Evolutionary conservation across 2,888 invertebrate genomes (phyloP), one percentile per base, ranked within the genome.

Genomic region (Heliconius aoede): DNA sequence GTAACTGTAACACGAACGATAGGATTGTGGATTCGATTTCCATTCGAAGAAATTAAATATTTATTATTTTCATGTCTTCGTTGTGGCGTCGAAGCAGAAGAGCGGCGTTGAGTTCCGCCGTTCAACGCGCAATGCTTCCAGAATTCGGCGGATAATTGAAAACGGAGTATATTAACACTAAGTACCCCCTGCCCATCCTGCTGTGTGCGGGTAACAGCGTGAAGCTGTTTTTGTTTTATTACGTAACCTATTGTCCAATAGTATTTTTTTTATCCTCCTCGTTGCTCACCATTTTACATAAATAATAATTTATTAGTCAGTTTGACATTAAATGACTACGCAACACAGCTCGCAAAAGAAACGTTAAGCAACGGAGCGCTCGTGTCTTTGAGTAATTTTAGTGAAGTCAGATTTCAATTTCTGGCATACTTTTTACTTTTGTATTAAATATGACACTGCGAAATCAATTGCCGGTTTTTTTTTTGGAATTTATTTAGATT

Each of bases 341-440:
- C 74, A 74, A 77, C 32, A 69, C 32, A 69, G 21, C 32, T 65
- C 61, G 51, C 36, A 32, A 73, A 77, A 69, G 60, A 76, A 62
- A 72, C 55, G 79, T 79, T 79, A 65, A 73, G 75, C 77, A 79
- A 80, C 55, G 61, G 69, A 79, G 21, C 55, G 72, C 78, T 84
- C 82, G 83, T 82, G 84, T 81, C 80, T 77, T 78, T 77, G 60
- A 80, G 76, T 72, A 82, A 83, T 82, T 80, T 82, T 79, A 76
- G 75, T 76, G 74, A 79, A 74, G 77, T 79, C 74, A 76, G 76
- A 82, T 81, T 82, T 79, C 78, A 77, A 78, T 80, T 79, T 69
- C 76, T 69, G 78, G 78, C 79, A 81, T 80, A 81, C 81, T 80
- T 81, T 80, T 79, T 80, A 81, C 81, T 80, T 81, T 80, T 79